Percentiles rank a stretch among this genome's conserved stretches.
Conservation (phyloP, 2,113 vertebrate genomes). For the Dipodomys ordii region DNA sequence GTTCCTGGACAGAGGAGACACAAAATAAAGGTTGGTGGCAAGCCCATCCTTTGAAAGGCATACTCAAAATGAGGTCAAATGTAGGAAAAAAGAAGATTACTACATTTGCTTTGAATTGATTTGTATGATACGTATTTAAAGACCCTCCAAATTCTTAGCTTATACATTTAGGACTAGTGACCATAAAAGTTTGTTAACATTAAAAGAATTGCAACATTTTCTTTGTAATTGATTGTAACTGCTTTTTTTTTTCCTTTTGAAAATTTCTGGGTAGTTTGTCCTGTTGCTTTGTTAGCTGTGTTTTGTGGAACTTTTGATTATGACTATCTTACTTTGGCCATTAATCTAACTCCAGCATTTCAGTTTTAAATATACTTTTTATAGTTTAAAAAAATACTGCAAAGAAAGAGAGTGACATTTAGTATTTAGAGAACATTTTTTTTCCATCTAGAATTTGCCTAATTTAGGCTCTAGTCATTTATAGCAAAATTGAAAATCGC, state of each 20-base stretch:
- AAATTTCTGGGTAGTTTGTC: background rate
- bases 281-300: background rate
- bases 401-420: slow-evolving; percentile 33
- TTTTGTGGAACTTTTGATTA: background rate
- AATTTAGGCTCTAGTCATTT: slow-evolving; percentile 1
- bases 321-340: background rate
- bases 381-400: background rate
- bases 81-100: background rate
- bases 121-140: slow-evolving; percentile 50
- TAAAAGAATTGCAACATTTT: slow-evolving; percentile 44
- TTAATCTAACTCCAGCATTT: slow-evolving; percentile 10
- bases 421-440: background rate
- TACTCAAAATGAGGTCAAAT: background rate
- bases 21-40: background rate
- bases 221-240: background rate
- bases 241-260: background rate
- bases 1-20: background rate
- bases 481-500: slow-evolving; percentile 15
- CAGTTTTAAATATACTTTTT: background rate
- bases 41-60: background rate
- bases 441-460: background rate
- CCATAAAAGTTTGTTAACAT: background rate
- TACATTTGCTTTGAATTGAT: slow-evolving; percentile 45
- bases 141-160: slow-evolving; percentile 18
- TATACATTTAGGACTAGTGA: background rate